A percentile compares a stretch with the other conserved stretches of the same genome.
phyloP scores from a whole-genome alignment of 2,888 invertebrate genomes.

The Drosophila monieri region DNA sequence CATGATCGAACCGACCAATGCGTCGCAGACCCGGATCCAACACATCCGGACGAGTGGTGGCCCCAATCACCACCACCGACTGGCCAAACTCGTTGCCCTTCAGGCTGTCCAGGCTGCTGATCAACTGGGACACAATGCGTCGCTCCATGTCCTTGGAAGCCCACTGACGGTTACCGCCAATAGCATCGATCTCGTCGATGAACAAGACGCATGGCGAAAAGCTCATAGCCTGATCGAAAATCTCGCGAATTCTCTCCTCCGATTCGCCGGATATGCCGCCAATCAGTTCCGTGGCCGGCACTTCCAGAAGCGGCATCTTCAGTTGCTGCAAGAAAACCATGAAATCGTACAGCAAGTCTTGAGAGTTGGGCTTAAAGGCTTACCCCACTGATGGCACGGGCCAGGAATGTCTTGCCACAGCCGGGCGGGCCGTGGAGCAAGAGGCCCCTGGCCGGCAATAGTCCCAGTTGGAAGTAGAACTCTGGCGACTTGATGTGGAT shows the following conservation, averaged over 20 bases:
- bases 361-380: conserved; percentile 61
- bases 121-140: conserved; percentile 95
- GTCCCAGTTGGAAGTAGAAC: conserved; percentile 92
- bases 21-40: conserved; percentile 96
- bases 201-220: conserved; percentile 93
- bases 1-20: conserved; percentile 96
- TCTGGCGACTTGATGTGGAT: conserved; percentile 95
- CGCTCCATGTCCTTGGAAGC: conserved; percentile 98
- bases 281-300: conserved; percentile 96
- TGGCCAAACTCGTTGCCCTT: conserved; percentile 82
- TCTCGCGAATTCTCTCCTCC: conserved; percentile 94
- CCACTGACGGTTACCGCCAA: conserved; percentile 94
- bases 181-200: conserved; percentile 98
- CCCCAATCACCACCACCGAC: conserved; percentile 92
- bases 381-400: conserved; percentile 92
- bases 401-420: conserved; percentile 94
- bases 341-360: neutral
- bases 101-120: conserved; percentile 92
- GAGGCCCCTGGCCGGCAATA: conserved; percentile 95
- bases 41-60: conserved; percentile 96
- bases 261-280: conserved; percentile 98
- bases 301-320: conserved; percentile 92
- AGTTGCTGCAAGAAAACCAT: conserved; percentile 87
- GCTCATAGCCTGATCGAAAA: conserved; percentile 94
- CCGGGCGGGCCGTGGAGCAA: conserved; percentile 98